Conservation (phyloP, 2,113 vertebrate species). For the Rutilus rutilus region DNA sequence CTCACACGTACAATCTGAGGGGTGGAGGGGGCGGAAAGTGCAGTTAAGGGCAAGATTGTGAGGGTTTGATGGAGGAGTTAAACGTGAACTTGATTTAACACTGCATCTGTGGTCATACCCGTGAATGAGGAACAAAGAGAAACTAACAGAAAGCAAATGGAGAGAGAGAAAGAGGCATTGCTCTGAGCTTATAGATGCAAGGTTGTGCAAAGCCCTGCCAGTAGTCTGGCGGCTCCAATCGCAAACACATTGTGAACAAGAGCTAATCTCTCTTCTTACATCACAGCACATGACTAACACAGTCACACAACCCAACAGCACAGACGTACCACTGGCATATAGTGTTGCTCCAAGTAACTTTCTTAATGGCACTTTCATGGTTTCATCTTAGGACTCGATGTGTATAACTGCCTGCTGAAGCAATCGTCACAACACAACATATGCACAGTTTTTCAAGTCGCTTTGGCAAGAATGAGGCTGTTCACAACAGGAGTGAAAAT, state of each 20-base stretch:
- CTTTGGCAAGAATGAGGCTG: not conserved
- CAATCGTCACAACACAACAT: not conserved
- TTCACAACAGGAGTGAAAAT: not conserved
- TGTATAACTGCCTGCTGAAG: not conserved
- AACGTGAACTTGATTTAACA: not conserved
- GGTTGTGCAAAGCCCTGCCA: not conserved
- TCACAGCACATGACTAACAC: conserved; percentile 40
- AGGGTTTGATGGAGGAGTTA: not conserved
- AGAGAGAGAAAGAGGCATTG: not conserved
- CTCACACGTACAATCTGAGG: conserved; percentile 70
- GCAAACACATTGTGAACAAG: conserved; percentile 19
- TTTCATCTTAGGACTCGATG: not conserved
- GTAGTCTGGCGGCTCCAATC: not conserved
- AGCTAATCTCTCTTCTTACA: conserved; percentile 38
- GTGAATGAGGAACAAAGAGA: not conserved
- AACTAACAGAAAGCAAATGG: not conserved
- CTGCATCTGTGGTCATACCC: not conserved
- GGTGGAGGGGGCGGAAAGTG: not conserved
- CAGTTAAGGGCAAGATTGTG: not conserved
- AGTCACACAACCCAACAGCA: conserved; percentile 33
- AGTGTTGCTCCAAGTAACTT: not conserved
- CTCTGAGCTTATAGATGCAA: conserved; percentile 3
- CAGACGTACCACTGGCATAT: not conserved
- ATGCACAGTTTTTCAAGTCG: not conserved
- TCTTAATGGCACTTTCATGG: not conserved